Percentiles rank a stretch among this genome's conserved stretches.
Evolutionary conservation across 92 coral and sea anemone genomes (phyloP).

Genomic region (Hydrozoanthus gracilis): DNA sequence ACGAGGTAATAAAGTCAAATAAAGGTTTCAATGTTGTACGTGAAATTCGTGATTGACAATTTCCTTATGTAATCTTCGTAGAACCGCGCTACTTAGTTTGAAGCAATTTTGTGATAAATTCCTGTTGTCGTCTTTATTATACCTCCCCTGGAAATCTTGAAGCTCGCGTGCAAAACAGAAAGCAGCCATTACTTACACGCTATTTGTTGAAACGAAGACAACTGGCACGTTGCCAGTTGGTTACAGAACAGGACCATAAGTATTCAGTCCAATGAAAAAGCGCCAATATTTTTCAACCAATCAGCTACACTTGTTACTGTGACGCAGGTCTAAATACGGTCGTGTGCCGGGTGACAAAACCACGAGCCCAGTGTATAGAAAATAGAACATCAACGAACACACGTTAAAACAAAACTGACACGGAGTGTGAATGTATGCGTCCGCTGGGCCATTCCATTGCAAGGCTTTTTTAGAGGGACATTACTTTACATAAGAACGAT

Average conservation of each 20-base stretch:
- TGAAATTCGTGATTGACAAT: neutral
- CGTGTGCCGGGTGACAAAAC: conserved; percentile 14
- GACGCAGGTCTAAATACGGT: conserved; percentile 24
- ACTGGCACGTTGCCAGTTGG: conserved; percentile 30
- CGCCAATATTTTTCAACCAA: neutral
- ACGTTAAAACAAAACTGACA: conserved; percentile 14
- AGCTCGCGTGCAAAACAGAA: conserved; percentile 27
- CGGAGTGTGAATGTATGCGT: neutral
- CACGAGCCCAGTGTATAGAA: conserved; percentile 14
- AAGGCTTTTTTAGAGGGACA: neutral
- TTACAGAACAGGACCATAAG: conserved; percentile 9
- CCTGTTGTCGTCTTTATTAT: neutral
- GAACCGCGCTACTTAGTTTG: neutral
- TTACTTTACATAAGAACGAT: neutral
- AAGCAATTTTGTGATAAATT: neutral
- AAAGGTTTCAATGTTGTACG: neutral
- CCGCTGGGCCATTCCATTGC: neutral
- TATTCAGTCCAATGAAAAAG: conserved; percentile 18
- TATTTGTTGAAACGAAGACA: neutral
- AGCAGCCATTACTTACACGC: neutral
- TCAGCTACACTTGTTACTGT: neutral
- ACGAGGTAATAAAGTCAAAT: neutral
- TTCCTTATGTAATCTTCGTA: neutral
- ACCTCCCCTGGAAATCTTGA: neutral
- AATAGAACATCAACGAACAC: neutral